Evolutionary conservation across 2,113 vertebrate genomes (phyloP).

Genomic region (Cyphomyrus discorhynchus): DNA sequence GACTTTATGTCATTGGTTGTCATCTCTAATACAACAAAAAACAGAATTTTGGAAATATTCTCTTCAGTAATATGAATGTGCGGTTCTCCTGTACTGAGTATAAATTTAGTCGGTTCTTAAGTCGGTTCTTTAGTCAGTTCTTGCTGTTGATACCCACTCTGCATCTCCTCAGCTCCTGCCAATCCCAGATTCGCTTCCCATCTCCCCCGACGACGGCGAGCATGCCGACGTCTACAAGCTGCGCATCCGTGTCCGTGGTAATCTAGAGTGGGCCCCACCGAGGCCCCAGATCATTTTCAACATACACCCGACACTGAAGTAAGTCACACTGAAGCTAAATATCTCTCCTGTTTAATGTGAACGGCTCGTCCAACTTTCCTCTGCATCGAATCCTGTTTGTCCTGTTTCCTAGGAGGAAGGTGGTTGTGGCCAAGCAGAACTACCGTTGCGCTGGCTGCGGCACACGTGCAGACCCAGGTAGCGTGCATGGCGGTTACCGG

Average conservation of each 20-base stretch:
- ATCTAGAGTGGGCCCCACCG: slow-evolving; percentile 93
- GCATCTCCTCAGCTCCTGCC: slow-evolving; percentile 75
- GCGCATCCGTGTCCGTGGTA: slow-evolving; percentile 89
- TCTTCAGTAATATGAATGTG: neutral
- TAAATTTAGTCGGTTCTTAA: neutral
- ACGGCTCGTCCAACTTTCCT: neutral
- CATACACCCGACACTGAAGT: slow-evolving; percentile 84
- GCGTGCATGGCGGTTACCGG: neutral
- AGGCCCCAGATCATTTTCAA: slow-evolving; percentile 97
- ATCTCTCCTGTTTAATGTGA: neutral
- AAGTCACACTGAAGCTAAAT: slow-evolving; percentile 39
- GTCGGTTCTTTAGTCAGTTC: neutral
- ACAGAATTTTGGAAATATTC: neutral
- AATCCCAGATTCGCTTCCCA: slow-evolving; percentile 87
- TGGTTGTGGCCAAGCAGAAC: slow-evolving; percentile 88
- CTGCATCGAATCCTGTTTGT: neutral
- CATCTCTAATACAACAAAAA: neutral
- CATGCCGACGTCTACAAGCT: slow-evolving; percentile 93
- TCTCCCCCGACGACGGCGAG: slow-evolving; percentile 90
- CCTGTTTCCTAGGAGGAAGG: slow-evolving; percentile 72
- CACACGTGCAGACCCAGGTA: slow-evolving; percentile 85
- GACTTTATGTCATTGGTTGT: neutral
- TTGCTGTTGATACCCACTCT: neutral
- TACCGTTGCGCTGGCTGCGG: slow-evolving; percentile 94
- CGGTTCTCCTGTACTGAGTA: neutral